These are phyloP conservation scores for Brachymystax lenok DNA, from an alignment of 2,797 vertebrate species.

Conservation along the genomic window DNA sequence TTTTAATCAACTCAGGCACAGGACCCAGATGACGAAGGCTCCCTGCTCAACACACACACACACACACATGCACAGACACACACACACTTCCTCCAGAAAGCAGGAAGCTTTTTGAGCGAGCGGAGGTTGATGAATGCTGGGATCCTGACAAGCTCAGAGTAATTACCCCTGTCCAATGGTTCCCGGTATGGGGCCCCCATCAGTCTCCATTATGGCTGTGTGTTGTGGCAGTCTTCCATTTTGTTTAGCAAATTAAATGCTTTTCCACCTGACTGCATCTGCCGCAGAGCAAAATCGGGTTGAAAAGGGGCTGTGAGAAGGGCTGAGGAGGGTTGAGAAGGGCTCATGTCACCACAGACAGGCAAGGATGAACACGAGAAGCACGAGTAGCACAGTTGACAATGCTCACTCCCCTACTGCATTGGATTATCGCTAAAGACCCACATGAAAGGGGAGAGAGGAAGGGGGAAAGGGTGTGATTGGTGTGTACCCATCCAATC, in stretches of 20 bases:
- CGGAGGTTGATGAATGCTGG: constrained; percentile 65
- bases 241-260: constrained; percentile 79
- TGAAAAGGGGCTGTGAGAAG: constrained; percentile 29
- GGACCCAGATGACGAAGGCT: constrained; percentile 21
- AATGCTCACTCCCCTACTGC: neutral
- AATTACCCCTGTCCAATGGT: constrained; percentile 76
- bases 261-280: constrained; percentile 69
- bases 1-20: constrained; percentile 49
- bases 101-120: constrained; percentile 22
- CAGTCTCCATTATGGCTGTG: constrained; percentile 77
- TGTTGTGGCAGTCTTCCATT: constrained; percentile 73
- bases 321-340: constrained; percentile 1
- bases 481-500: neutral
- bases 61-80: neutral
- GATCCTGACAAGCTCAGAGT: constrained; percentile 67
- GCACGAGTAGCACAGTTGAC: neutral
- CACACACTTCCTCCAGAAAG: constrained; percentile 20
- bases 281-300: constrained; percentile 44
- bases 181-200: constrained; percentile 67
- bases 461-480: neutral
- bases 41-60: neutral
- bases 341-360: neutral
- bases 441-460: constrained; percentile 6
- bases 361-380: constrained; percentile 12
- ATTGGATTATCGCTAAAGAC: neutral